Percentiles rank a stretch among this genome's conserved stretches.
Evolutionary conservation across 2,888 invertebrate species (phyloP).

Genomic region (Lutraria lutraria): DNA sequence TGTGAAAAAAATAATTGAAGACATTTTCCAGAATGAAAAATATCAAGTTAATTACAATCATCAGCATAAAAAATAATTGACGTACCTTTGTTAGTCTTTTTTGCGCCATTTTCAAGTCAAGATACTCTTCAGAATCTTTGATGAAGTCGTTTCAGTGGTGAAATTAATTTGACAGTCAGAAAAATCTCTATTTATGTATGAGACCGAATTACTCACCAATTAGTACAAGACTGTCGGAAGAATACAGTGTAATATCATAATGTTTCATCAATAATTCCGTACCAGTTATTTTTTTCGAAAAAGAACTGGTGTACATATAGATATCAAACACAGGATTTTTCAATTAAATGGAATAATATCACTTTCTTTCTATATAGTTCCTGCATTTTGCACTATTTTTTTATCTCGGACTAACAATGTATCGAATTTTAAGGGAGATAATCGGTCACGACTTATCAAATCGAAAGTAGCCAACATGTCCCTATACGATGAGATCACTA

Average conservation of each 20-base stretch:
- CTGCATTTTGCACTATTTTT: slow-evolving; percentile 32
- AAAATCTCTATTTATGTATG: slow-evolving; percentile 57
- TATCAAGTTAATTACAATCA: background rate
- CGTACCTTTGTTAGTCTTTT: slow-evolving; percentile 41
- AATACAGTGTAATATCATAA: background rate
- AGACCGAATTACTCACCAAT: slow-evolving; percentile 54
- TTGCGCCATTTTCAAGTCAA: slow-evolving; percentile 29
- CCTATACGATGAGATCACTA: slow-evolving; percentile 17
- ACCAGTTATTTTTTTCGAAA: background rate
- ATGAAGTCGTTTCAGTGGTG: slow-evolving; percentile 16
- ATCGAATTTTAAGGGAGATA: slow-evolving; percentile 16
- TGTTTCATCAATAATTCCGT: background rate
- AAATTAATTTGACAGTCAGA: slow-evolving; percentile 43
- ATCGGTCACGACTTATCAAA: background rate
- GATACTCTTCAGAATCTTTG: background rate
- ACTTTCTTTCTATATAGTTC: background rate
- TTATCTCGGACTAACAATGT: slow-evolving; percentile 2
- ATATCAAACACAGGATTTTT: background rate
- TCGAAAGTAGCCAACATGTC: slow-evolving; percentile 46
- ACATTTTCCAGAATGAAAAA: background rate
- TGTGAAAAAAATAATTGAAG: background rate
- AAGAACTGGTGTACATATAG: background rate
- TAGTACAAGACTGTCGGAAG: slow-evolving; percentile 20
- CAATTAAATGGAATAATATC: background rate
- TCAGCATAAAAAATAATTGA: background rate